Evolutionary conservation across 2,113 vertebrate species (phyloP).

Genomic region (Nannospalax galili): DNA sequence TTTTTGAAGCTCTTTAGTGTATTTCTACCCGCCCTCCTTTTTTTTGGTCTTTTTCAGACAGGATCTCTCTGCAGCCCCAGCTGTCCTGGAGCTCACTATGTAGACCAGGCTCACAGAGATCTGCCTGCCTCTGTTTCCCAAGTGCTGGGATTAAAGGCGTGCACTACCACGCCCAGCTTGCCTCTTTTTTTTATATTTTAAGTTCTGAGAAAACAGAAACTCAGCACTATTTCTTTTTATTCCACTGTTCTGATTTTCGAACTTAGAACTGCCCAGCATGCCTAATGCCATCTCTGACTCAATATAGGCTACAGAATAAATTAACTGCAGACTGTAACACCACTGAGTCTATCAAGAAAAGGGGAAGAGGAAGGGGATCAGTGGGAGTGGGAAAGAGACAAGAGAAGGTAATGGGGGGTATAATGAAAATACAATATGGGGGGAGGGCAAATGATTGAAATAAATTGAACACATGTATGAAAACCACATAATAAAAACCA

Average conservation of each 20-base stretch:
- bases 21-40: too few relatives aligned
- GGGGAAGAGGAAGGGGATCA: neutral
- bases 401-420: neutral
- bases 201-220: constrained; percentile 45
- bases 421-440: neutral
- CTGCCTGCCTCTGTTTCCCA: too few relatives aligned
- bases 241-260: constrained; percentile 37
- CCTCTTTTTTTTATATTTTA: constrained; percentile 42
- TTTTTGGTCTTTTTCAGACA: too few relatives aligned
- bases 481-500: neutral
- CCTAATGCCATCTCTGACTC: neutral
- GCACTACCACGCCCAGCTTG: too few relatives aligned
- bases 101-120: too few relatives aligned
- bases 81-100: too few relatives aligned
- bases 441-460: neutral
- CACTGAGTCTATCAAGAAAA: neutral
- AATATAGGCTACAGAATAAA: neutral
- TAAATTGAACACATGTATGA: neutral
- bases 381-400: neutral
- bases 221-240: neutral
- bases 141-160: too few relatives aligned
- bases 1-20: constrained; percentile 42
- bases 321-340: neutral
- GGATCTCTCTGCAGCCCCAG: too few relatives aligned
- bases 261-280: neutral